A percentile compares a stretch with the other conserved stretches of the same genome.
phyloP scores from a whole-genome alignment of 2,797 vertebrate species.

The Macropodus opercularis region DNA sequence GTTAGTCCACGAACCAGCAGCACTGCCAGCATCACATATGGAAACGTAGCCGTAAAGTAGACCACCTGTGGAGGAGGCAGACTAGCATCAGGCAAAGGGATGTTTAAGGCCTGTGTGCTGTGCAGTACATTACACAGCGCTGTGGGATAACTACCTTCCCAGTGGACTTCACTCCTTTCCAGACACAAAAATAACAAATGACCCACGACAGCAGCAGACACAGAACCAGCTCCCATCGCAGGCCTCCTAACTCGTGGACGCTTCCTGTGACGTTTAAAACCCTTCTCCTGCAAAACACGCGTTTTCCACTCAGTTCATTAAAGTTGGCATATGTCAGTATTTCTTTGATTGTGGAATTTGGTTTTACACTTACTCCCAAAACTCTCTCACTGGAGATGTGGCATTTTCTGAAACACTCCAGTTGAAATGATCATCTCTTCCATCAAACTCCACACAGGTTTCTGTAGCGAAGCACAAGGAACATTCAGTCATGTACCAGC shows the following conservation, averaged over 20 bases:
- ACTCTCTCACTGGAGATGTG: conserved; percentile 85
- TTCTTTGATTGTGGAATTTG: not conserved
- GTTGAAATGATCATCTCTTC: conserved; percentile 66
- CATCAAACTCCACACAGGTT: conserved; percentile 87
- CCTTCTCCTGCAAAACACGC: conserved; percentile 83
- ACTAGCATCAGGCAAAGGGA: not conserved
- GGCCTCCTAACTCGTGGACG: conserved; percentile 85
- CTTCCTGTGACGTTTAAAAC: conserved; percentile 89
- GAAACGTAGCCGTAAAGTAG: conserved; percentile 96
- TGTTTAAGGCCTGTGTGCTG: no score
- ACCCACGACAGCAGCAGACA: conserved; percentile 94
- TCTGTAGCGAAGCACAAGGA: conserved; percentile 55
- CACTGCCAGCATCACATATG: conserved; percentile 91
- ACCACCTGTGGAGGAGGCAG: conserved; percentile 79
- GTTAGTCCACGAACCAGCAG: conserved; percentile 92
- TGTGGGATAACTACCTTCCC: no score
- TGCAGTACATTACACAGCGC: not conserved
- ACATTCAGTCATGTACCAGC: not conserved
- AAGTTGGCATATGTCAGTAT: not conserved
- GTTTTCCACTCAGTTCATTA: not conserved
- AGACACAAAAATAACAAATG: conserved; percentile 96
- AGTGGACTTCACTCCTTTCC: conserved; percentile 96
- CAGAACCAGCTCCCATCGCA: conserved; percentile 92
- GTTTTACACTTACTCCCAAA: conserved; percentile 85
- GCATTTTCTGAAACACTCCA: conserved; percentile 69